Evolutionary conservation across 2,113 vertebrate genomes (phyloP).

Genomic region (Crypturellus undulatus): DNA sequence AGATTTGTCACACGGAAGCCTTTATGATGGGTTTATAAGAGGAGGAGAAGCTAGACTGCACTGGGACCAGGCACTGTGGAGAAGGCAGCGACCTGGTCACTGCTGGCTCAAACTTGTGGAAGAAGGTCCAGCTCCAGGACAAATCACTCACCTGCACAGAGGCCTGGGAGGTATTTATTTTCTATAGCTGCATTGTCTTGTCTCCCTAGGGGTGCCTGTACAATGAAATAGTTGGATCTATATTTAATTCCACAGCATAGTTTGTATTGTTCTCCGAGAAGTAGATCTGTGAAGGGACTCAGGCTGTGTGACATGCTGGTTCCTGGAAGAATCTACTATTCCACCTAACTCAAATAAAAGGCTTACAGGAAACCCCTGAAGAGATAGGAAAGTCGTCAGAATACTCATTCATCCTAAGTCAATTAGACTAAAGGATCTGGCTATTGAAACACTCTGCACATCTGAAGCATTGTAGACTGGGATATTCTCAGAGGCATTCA

Average conservation of each 20-base stretch:
- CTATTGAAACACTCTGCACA: background rate
- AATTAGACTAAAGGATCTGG: background rate
- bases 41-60: background rate
- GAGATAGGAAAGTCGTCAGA: background rate
- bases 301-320: background rate
- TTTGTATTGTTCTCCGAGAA: background rate
- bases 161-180: background rate
- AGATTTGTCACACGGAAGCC: background rate
- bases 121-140: background rate
- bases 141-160: background rate
- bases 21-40: background rate
- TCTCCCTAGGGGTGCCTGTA: background rate
- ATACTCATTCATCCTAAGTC: background rate
- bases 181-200: background rate
- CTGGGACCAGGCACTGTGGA: background rate
- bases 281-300: background rate
- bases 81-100: background rate
- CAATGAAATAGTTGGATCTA: background rate
- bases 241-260: background rate
- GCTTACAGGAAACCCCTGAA: background rate
- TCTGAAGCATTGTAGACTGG: background rate
- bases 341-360: background rate
- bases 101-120: background rate
- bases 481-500: background rate
- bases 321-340: background rate